phyloP scores from a whole-genome alignment of 2,888 invertebrate species.

The Hedychridium roseum region DNA sequence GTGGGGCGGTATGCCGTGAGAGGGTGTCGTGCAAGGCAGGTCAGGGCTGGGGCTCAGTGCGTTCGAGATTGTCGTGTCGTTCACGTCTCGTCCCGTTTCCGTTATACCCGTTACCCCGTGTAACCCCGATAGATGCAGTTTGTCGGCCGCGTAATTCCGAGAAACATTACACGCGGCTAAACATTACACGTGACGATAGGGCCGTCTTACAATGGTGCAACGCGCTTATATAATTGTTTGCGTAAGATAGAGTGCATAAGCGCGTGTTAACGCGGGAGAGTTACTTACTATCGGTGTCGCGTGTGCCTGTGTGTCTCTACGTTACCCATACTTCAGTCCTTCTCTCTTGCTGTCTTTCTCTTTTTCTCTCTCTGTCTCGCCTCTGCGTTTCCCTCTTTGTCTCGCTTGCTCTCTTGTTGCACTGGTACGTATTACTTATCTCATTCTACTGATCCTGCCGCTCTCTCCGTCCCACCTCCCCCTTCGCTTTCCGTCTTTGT shows the following conservation, averaged over 20 bases:
- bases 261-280: constrained; percentile 23
- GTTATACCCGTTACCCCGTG: constrained; percentile 3
- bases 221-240: constrained; percentile 46
- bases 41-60: constrained; percentile 55
- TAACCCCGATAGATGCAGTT: too few relatives aligned
- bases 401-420: constrained; percentile 17
- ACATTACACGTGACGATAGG: constrained; percentile 2
- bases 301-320: constrained; percentile 18
- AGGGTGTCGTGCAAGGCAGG: constrained; percentile 48
- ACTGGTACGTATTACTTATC: constrained; percentile 1
- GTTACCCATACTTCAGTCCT: constrained; percentile 9
- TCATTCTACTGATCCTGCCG: too few relatives aligned
- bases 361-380: background rate
- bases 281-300: constrained; percentile 12
- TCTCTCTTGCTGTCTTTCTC: constrained; percentile 4
- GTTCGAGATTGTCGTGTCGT: constrained; percentile 29
- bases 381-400: constrained; percentile 13
- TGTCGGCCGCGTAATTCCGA: too few relatives aligned
- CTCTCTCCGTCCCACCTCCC: constrained; percentile 3
- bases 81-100: constrained; percentile 6
- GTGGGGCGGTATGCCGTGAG: constrained; percentile 26
- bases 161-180: background rate
- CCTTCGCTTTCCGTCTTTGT: constrained; percentile 16
- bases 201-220: constrained; percentile 29
- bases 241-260: constrained; percentile 27